Conservation (phyloP, 2,888 invertebrate species). For the Pedicia rivosa region DNA sequence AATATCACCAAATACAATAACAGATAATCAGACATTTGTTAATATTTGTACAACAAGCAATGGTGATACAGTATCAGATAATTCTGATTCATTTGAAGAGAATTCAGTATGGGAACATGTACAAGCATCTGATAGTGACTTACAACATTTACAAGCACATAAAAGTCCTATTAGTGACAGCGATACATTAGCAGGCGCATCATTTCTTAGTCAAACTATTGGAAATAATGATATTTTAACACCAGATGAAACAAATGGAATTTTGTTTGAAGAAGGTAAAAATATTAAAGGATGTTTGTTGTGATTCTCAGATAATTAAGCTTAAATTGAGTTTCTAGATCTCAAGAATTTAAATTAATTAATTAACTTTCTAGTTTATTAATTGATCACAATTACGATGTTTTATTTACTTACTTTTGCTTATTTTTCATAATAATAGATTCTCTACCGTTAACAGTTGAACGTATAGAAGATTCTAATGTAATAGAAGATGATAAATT, state of each 20-base stretch:
- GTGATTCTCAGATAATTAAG: no score
- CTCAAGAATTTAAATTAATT: no score
- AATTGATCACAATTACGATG: no score
- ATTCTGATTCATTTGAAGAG: conserved; percentile 19
- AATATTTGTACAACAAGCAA: conserved; percentile 18
- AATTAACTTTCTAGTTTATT: no score
- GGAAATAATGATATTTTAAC: conserved; percentile 28
- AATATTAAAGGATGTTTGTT: background rate
- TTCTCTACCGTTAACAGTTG: conserved; percentile 26
- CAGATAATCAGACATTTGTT: no score
- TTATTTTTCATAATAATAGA: no score
- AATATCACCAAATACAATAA: background rate
- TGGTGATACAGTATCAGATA: conserved; percentile 6
- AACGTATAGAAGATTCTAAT: conserved; percentile 14
- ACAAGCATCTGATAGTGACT: conserved; percentile 12
- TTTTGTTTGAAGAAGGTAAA: conserved; percentile 26
- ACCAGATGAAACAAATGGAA: conserved; percentile 26
- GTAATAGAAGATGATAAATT: background rate
- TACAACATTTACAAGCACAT: conserved; percentile 5
- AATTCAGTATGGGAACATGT: conserved; percentile 21
- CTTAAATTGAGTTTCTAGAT: no score
- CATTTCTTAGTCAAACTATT: conserved; percentile 27
- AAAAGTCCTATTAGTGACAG: conserved; percentile 16
- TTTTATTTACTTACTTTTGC: no score
- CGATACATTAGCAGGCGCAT: conserved; percentile 30